Evolutionary conservation across 1,140 invertebrate species (phyloP).

Genomic region (Aphis craccivora): DNA sequence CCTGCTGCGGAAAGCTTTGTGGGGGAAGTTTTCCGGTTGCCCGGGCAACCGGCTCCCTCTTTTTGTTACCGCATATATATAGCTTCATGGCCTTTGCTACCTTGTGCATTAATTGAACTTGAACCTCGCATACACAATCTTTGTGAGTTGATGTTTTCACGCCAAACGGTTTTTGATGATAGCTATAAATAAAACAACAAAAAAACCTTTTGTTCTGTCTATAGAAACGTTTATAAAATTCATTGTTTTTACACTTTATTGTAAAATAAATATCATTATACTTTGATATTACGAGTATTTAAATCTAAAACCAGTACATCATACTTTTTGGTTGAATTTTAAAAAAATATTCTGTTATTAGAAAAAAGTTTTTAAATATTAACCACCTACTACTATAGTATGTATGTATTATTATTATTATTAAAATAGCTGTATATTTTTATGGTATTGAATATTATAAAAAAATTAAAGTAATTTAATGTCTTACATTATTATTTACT

Average conservation of each 20-base stretch:
- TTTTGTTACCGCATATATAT: conserved; percentile 24
- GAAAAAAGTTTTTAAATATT: too few relatives aligned
- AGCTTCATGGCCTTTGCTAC: conserved; percentile 46
- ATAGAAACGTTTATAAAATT: background rate
- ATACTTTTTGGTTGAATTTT: background rate
- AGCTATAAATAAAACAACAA: conserved; percentile 29
- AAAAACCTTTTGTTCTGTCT: conserved; percentile 2
- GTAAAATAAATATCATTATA: background rate
- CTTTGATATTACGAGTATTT: conserved; percentile 1
- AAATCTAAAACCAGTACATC: conserved; percentile 4
- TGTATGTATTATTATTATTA: too few relatives aligned
- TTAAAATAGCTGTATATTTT: too few relatives aligned
- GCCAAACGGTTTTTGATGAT: conserved; percentile 31
- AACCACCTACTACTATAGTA: too few relatives aligned
- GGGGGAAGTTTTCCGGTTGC: conserved; percentile 43
- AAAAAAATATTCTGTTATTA: background rate
- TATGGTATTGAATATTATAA: too few relatives aligned
- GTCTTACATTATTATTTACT: too few relatives aligned
- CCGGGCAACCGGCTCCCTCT: conserved; percentile 52
- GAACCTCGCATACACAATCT: conserved; percentile 30
- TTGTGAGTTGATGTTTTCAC: conserved; percentile 52
- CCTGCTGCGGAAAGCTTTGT: conserved; percentile 22
- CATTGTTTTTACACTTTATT: background rate
- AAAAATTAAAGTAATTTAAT: too few relatives aligned
- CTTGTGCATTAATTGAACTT: conserved; percentile 56